Evolutionary conservation across 2,888 invertebrate species (phyloP).

Genomic region (Coelogynopora nodosa): DNA sequence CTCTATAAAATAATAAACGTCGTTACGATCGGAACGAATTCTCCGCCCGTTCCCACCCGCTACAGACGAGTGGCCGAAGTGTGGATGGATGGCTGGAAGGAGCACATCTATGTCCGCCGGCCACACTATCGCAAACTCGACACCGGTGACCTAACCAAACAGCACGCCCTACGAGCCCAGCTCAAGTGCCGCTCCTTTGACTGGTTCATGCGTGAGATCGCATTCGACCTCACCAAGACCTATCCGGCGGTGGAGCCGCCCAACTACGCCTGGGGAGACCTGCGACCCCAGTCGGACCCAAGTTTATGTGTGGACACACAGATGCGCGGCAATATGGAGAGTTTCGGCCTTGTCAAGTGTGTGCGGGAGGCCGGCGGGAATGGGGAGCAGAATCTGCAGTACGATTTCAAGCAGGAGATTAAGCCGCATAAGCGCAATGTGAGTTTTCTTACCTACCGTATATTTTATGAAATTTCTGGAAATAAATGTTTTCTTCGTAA

Average conservation of each 20-base stretch:
- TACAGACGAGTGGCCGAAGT: conserved; percentile 87
- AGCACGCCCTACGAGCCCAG: conserved; percentile 71
- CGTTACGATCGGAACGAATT: conserved; percentile 44
- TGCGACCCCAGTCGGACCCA: conserved; percentile 59
- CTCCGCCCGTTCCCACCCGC: conserved; percentile 72
- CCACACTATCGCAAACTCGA: conserved; percentile 74
- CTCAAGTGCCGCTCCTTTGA: conserved; percentile 83
- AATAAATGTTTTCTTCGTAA: too few species aligned
- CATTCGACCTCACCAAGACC: conserved; percentile 78
- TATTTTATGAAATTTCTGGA: too few species aligned
- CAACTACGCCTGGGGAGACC: conserved; percentile 75
- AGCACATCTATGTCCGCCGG: conserved; percentile 75
- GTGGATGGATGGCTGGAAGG: conserved; percentile 96
- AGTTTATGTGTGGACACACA: conserved; percentile 71
- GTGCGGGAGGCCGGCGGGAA: conserved; percentile 62
- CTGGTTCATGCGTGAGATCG: conserved; percentile 86
- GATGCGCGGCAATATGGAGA: conserved; percentile 61
- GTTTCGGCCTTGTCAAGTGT: conserved; percentile 65
- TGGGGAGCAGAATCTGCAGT: conserved; percentile 56
- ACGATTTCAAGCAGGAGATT: conserved; percentile 75
- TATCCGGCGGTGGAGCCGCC: conserved; percentile 82
- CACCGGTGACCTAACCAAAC: conserved; percentile 75
- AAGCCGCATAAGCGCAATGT: conserved; percentile 66
- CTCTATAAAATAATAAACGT: too few species aligned
- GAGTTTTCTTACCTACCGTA: too few species aligned